Evolutionary conservation across 1,140 invertebrate species (phyloP).

Genomic region (Drosophila asahinai): DNA sequence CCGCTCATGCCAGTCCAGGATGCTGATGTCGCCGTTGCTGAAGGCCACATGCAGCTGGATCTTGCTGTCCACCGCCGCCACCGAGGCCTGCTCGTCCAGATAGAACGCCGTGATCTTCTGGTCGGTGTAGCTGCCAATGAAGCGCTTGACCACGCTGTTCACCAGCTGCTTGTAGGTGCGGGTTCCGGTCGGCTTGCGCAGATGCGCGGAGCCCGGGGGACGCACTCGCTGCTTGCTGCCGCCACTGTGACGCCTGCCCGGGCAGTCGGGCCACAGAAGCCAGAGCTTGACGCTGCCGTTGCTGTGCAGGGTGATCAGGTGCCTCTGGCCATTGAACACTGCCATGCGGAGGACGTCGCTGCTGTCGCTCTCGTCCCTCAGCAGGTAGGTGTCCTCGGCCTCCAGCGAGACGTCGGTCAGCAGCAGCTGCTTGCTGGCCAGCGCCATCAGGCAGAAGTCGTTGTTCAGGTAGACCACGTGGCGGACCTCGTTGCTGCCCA

Average conservation of each 20-base stretch:
- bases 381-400: slow-evolving; percentile 44
- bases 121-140: slow-evolving; percentile 11
- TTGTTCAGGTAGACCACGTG: slow-evolving; percentile 58
- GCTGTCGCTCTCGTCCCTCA: slow-evolving; percentile 45
- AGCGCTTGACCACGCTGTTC: slow-evolving; percentile 42
- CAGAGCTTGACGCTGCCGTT: slow-evolving; percentile 72
- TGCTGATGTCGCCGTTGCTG: slow-evolving; percentile 56
- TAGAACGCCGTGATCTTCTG: slow-evolving; percentile 55
- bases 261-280: slow-evolving; percentile 30
- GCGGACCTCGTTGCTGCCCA: slow-evolving; percentile 50
- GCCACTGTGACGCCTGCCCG: slow-evolving; percentile 3
- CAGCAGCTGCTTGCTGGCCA: slow-evolving; percentile 50
- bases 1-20: slow-evolving; percentile 49
- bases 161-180: slow-evolving; percentile 47
- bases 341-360: slow-evolving; percentile 43
- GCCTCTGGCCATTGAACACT: slow-evolving; percentile 59
- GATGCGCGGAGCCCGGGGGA: background rate
- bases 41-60: slow-evolving; percentile 67
- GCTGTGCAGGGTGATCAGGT: slow-evolving; percentile 63
- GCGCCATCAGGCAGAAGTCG: slow-evolving; percentile 64
- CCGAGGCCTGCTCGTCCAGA: slow-evolving; percentile 41
- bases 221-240: slow-evolving; percentile 24
- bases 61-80: background rate
- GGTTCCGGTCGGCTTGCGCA: slow-evolving; percentile 8
- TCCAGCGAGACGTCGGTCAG: slow-evolving; percentile 69